These are phyloP conservation scores for Catamblyrhynchus diadema DNA, from an alignment of 2,797 vertebrate genomes.

Conservation along the genomic window DNA sequence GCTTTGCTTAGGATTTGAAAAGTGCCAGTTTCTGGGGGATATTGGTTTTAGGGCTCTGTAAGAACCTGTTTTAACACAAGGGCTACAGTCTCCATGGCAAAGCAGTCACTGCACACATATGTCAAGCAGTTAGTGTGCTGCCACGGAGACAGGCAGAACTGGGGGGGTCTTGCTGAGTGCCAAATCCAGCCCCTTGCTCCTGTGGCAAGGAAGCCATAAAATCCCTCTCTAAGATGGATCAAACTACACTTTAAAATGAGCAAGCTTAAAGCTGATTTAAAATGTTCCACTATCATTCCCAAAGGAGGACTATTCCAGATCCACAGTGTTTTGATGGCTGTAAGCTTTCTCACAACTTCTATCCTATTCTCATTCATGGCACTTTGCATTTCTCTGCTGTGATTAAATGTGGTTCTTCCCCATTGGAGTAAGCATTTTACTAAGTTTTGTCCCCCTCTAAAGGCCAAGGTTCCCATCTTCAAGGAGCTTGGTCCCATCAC, in stretches of 20 bases:
- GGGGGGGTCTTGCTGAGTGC: background rate
- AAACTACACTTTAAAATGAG: background rate
- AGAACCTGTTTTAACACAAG: background rate
- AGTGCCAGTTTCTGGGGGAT: background rate
- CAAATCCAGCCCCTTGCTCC: slow-evolving; percentile 1
- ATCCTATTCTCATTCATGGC: background rate
- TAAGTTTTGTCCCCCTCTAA: background rate
- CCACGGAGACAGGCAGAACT: background rate
- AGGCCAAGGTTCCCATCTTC: background rate
- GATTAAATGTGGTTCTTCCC: background rate
- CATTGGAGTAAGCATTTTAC: background rate
- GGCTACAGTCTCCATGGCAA: background rate
- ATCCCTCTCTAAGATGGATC: background rate
- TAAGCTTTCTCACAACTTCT: background rate
- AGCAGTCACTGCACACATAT: background rate
- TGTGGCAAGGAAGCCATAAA: slow-evolving; percentile 3
- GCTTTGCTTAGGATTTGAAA: background rate
- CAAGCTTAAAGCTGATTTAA: background rate
- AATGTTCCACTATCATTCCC: background rate
- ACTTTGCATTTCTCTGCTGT: background rate
- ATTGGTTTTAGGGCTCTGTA: background rate
- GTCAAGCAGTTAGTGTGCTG: background rate
- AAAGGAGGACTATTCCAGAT: background rate
- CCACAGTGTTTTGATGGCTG: background rate
- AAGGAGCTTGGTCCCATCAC: background rate